Conservation (phyloP, 2,888 invertebrate species). For the Shargacucullia verbasci region DNA sequence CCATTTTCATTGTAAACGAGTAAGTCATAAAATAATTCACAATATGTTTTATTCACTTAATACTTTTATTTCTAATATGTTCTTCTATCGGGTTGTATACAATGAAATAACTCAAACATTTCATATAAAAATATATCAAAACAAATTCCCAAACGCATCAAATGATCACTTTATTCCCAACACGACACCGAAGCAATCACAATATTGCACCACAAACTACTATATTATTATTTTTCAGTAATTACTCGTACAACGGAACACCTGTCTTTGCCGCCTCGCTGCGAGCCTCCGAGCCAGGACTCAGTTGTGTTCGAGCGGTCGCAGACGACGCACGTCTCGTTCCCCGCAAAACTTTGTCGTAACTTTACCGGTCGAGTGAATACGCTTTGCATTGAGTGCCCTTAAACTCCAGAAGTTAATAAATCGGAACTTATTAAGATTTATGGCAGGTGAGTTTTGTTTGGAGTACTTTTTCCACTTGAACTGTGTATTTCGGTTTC, state of each 20-base stretch:
- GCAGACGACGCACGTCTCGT: slow-evolving; percentile 31
- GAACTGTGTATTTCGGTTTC: slow-evolving; percentile 14
- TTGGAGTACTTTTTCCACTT: slow-evolving; percentile 30
- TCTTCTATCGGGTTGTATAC: too few relatives aligned
- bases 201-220: background rate
- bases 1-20: too few relatives aligned
- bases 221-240: slow-evolving; percentile 10
- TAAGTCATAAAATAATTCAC: too few relatives aligned
- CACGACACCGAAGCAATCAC: background rate
- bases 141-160: too few relatives aligned
- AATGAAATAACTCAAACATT: too few relatives aligned
- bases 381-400: slow-evolving; percentile 48
- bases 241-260: slow-evolving; percentile 30
- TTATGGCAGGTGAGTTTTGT: slow-evolving; percentile 51
- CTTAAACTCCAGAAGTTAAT: slow-evolving; percentile 33
- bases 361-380: slow-evolving; percentile 41
- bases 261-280: slow-evolving; percentile 40
- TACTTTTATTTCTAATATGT: too few relatives aligned
- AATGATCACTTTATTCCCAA: too few relatives aligned
- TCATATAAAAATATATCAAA: too few relatives aligned
- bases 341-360: slow-evolving; percentile 40
- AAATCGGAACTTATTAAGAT: slow-evolving; percentile 40
- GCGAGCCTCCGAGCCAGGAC: slow-evolving; percentile 6
- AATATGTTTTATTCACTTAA: too few relatives aligned
- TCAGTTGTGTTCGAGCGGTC: slow-evolving; percentile 46